Evolutionary conservation across 2,888 invertebrate genomes (phyloP).

Genomic region (Drosophila formosana): DNA sequence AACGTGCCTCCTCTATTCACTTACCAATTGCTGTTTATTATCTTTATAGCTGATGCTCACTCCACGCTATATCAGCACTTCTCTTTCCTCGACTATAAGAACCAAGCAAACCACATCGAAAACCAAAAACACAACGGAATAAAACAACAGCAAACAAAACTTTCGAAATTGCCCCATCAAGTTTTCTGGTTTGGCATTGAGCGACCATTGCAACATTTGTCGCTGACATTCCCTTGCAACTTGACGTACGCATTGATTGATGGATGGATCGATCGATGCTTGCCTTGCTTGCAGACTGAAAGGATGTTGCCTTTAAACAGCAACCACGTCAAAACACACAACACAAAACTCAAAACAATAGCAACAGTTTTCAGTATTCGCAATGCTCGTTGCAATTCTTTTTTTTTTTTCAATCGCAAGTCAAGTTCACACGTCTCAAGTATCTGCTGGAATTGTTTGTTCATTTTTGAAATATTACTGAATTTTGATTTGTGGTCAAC

Average conservation of each 20-base stretch:
- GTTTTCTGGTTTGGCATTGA: conserved; percentile 49
- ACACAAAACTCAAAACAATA: conserved; percentile 11
- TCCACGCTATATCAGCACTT: conserved; percentile 19
- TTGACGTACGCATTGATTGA: conserved; percentile 69
- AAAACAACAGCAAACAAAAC: conserved; percentile 15
- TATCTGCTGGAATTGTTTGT: conserved; percentile 14
- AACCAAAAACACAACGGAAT: conserved; percentile 11
- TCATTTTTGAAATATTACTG: conserved; percentile 12
- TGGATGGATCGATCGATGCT: conserved; percentile 50
- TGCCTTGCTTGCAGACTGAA: conserved; percentile 7
- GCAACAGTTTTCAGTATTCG: conserved; percentile 6
- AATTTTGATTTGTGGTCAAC: not conserved
- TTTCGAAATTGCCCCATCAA: conserved; percentile 42
- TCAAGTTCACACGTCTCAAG: conserved; percentile 40
- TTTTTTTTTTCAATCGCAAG: conserved; percentile 15
- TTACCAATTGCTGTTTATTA: conserved; percentile 68
- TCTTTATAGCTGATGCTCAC: conserved; percentile 64
- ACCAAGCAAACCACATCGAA: conserved; percentile 4
- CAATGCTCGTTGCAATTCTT: conserved; percentile 17
- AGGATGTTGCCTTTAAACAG: conserved; percentile 5
- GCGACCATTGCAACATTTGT: conserved; percentile 61
- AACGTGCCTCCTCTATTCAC: conserved; percentile 32
- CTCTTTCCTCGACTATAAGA: conserved; percentile 5
- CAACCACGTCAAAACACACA: conserved; percentile 16
- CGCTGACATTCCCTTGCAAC: conserved; percentile 60